phyloP scores from a whole-genome alignment of 2,888 invertebrate genomes.

The Vannuccia rotundouncinata region DNA sequence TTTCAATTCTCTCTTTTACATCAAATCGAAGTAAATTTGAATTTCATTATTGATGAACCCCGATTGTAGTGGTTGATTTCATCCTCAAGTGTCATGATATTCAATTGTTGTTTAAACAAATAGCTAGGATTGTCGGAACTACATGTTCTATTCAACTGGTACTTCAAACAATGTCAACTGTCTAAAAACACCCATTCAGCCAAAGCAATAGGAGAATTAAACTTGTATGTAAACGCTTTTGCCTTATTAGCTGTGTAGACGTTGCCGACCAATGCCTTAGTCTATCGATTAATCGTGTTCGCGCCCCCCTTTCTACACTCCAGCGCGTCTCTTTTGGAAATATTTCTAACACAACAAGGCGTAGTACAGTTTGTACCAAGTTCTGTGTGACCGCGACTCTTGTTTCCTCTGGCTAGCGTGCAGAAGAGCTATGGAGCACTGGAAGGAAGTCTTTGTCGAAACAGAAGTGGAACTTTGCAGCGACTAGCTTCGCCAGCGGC shows the following conservation, averaged over 20 bases:
- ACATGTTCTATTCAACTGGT: neutral
- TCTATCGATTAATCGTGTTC: slow-evolving; percentile 2
- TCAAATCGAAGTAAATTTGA: neutral
- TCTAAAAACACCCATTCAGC: neutral
- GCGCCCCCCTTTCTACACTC: neutral
- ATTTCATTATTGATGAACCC: neutral
- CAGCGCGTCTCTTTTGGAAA: neutral
- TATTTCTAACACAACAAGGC: neutral
- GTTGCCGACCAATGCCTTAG: slow-evolving; percentile 6
- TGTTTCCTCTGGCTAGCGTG: neutral
- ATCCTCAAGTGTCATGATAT: neutral
- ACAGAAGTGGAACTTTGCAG: neutral
- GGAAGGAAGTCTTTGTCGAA: too few species aligned
- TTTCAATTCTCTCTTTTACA: neutral
- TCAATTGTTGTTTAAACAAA: neutral
- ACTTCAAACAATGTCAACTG: neutral
- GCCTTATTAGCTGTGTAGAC: neutral
- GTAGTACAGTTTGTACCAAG: too few species aligned
- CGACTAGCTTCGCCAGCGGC: neutral
- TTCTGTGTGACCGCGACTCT: too few species aligned
- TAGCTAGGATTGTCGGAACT: neutral
- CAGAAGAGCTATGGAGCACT: neutral
- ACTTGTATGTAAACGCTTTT: neutral
- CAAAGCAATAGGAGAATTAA: neutral
- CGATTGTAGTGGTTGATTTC: neutral